These are phyloP conservation scores for Protobothrops flavoviridis DNA, from an alignment of 2,113 vertebrate species.

Conservation along the genomic window DNA sequence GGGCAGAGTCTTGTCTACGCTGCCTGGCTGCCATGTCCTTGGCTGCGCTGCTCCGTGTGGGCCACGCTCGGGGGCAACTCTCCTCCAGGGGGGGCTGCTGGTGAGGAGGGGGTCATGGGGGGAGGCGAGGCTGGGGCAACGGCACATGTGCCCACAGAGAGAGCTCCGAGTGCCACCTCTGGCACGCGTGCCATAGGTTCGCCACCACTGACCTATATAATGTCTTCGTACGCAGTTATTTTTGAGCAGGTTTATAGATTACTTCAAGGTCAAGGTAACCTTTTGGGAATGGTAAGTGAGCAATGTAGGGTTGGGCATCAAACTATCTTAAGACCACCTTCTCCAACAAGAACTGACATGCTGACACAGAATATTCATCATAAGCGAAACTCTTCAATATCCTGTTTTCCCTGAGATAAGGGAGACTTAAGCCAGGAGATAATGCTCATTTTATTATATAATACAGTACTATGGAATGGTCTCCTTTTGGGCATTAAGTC, in stretches of 20 bases:
- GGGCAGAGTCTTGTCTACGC: too few species aligned
- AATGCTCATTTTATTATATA: not conserved
- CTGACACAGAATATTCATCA: not conserved
- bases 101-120: too few species aligned
- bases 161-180: too few species aligned
- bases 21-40: too few species aligned
- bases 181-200: too few species aligned
- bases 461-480: not conserved
- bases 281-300: not conserved
- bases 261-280: not conserved
- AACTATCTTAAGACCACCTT: not conserved
- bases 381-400: not conserved
- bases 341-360: not conserved
- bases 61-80: too few species aligned
- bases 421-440: not conserved
- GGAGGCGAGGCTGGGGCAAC: too few species aligned
- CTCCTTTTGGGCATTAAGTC: not conserved
- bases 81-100: too few species aligned
- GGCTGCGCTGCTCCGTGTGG: too few species aligned
- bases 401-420: not conserved
- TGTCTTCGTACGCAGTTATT: not conserved
- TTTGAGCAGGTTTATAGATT: not conserved
- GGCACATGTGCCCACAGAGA: too few species aligned
- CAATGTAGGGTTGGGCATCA: not conserved
- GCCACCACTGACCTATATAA: not conserved